These are phyloP conservation scores for Amblyraja radiata DNA, from an alignment of 2,797 vertebrate genomes.

Conservation along the genomic window DNA sequence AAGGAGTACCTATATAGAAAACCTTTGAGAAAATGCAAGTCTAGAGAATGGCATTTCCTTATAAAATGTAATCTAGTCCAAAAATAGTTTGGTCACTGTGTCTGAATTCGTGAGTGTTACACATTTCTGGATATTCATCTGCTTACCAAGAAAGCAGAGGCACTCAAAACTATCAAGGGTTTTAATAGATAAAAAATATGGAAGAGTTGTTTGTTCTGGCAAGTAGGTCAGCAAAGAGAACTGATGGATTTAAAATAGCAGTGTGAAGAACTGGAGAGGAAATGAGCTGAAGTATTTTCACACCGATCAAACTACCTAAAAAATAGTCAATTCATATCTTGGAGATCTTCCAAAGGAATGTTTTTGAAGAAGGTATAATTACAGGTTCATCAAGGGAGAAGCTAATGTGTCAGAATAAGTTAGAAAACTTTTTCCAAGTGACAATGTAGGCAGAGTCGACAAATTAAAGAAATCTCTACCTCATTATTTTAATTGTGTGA, in stretches of 20 bases:
- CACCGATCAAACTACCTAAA: neutral
- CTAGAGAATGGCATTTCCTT: neutral
- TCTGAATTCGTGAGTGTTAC: too few species aligned
- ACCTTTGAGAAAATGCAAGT: neutral
- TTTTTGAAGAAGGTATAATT: neutral
- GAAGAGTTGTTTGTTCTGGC: neutral
- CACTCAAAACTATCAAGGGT: neutral
- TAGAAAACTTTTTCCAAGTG: neutral
- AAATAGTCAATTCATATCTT: neutral
- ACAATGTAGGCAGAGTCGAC: neutral
- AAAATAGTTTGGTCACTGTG: neutral
- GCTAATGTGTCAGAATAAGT: neutral
- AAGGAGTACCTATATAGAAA: neutral
- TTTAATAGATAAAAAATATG: neutral
- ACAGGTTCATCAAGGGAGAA: neutral
- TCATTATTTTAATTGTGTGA: neutral
- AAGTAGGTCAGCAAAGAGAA: neutral
- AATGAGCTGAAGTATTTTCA: neutral
- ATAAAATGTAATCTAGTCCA: too few species aligned
- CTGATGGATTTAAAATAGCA: neutral
- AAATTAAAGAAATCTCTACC: neutral
- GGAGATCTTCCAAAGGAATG: neutral
- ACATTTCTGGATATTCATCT: too few species aligned
- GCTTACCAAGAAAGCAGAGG: too few species aligned
- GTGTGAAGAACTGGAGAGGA: neutral